phyloP scores from a whole-genome alignment of 1,140 invertebrate species.

The Monochamus saltuarius region DNA sequence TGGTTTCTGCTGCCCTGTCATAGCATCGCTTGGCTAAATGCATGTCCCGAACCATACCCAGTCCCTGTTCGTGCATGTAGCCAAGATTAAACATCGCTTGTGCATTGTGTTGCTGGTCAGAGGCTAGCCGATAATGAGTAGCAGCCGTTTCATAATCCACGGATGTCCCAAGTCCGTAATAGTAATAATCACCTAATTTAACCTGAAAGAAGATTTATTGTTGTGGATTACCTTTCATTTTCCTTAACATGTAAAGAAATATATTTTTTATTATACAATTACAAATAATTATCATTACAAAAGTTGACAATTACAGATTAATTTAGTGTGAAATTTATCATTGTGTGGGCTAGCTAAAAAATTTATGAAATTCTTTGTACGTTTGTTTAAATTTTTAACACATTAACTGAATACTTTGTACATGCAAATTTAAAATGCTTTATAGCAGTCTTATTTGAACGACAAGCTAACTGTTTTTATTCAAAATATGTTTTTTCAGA shows the following conservation, averaged over 20 bases:
- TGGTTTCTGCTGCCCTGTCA: slow-evolving; percentile 94
- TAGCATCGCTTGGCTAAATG: slow-evolving; percentile 90
- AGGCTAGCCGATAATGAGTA: slow-evolving; percentile 86
- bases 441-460: too few species aligned
- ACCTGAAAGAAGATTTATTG: slow-evolving; percentile 58
- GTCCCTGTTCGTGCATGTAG: slow-evolving; percentile 98
- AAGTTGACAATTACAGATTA: too few species aligned
- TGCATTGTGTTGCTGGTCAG: slow-evolving; percentile 93
- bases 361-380: background rate
- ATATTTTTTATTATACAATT: too few species aligned
- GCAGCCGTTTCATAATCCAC: slow-evolving; percentile 93
- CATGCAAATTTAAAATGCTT: too few species aligned
- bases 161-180: slow-evolving; percentile 90
- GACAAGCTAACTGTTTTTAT: too few species aligned
- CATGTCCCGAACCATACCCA: slow-evolving; percentile 81
- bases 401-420: background rate
- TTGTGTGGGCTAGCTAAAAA: background rate
- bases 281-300: too few species aligned
- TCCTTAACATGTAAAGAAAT: background rate
- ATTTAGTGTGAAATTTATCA: too few species aligned
- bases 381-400: background rate
- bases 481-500: too few species aligned
- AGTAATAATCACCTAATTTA: slow-evolving; percentile 98
- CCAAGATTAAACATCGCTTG: slow-evolving; percentile 99
- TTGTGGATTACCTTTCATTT: background rate